Base-by-base conservation (phyloP, 1,140 invertebrate species). In the Onthophagus taurus region DNA sequence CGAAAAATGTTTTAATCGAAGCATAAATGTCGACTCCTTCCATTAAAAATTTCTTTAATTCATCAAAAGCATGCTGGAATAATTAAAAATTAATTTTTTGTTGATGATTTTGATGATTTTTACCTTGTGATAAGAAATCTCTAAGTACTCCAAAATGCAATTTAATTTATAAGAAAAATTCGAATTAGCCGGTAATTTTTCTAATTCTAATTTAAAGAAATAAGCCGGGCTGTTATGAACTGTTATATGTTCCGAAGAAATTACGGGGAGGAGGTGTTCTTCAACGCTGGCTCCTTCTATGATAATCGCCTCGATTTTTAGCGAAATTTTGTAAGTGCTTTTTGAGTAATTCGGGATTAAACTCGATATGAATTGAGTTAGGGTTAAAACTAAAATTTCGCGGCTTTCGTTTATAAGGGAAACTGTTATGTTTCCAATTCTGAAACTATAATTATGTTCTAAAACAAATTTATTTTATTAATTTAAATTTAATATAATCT, bases 371-470 rank as follows among this genome's bases (percentile, higher is more conserved):
- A 55, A 77, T 55, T 88, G 83, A 0, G 81, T 81, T 17, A 88
- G 55, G 7, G 81, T 84, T 42, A 83, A 58, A 3, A 86, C 75
- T 19, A 87, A 59, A 21, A 89, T 75, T 66, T 88, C 85, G 52
- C 77, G 78, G 30, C 74, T 73, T 41, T 78, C 72, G 51, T 80
- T 83, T 41, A 82, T 68, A 29, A 89, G 60, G 26, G 78, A 81
- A 13, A 86, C 31, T 21, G 77, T 80, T 55, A 76, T 80, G 58
- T 85, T 85, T 13, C 82, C 81, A 23, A 89, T 58, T 7, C 83
- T 83, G 48, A 89, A 72, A 66, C 86, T 86, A 24, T 85, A 70
- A 64, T 86, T 87, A 52, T 86, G 83, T 53, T 83, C 81, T 83
- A 60, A 49, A 76, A 74, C 4, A 21, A 2, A 38, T 26, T 7